phyloP scores from a whole-genome alignment of 2,888 invertebrate species.

The Patella depressa region DNA sequence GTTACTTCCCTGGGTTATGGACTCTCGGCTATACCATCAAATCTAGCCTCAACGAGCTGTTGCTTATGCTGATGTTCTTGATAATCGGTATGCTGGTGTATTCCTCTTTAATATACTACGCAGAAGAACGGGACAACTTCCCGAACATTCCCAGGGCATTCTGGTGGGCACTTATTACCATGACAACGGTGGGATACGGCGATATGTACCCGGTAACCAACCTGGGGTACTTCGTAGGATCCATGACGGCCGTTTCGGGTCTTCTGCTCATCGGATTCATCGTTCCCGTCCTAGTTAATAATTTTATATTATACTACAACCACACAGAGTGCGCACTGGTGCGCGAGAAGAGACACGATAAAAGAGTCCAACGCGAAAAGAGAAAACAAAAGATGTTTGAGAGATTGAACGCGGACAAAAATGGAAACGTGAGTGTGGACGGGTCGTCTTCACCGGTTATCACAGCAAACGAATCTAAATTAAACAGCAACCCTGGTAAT shows the following conservation, averaged over 20 bases:
- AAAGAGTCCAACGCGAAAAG: not conserved
- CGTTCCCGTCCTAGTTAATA: slow-evolving; percentile 65
- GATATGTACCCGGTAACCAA: slow-evolving; percentile 59
- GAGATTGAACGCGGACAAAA: not conserved
- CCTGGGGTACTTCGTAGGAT: slow-evolving; percentile 60
- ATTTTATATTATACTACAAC: slow-evolving; percentile 64
- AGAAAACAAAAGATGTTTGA: not conserved
- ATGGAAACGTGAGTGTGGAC: not conserved
- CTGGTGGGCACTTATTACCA: slow-evolving; percentile 67
- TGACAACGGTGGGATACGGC: slow-evolving; percentile 68
- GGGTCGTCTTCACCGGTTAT: too few species aligned
- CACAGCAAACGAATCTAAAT: too few species aligned
- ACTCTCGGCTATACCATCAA: slow-evolving; percentile 64
- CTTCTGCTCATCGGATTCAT: slow-evolving; percentile 63
- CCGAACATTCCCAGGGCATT: slow-evolving; percentile 60
- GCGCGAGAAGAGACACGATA: slow-evolving; percentile 22
- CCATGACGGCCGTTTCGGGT: slow-evolving; percentile 57
- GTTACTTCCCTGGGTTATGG: slow-evolving; percentile 62
- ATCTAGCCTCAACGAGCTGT: slow-evolving; percentile 61
- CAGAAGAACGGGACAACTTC: slow-evolving; percentile 53
- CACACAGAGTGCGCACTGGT: slow-evolving; percentile 52
- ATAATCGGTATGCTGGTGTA: slow-evolving; percentile 63
- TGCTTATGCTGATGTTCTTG: slow-evolving; percentile 61
- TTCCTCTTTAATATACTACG: slow-evolving; percentile 63
- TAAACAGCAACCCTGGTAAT: too few species aligned